Evolutionary conservation across 2,888 invertebrate genomes (phyloP).

Genomic region (Dolichopus griseipennis): DNA sequence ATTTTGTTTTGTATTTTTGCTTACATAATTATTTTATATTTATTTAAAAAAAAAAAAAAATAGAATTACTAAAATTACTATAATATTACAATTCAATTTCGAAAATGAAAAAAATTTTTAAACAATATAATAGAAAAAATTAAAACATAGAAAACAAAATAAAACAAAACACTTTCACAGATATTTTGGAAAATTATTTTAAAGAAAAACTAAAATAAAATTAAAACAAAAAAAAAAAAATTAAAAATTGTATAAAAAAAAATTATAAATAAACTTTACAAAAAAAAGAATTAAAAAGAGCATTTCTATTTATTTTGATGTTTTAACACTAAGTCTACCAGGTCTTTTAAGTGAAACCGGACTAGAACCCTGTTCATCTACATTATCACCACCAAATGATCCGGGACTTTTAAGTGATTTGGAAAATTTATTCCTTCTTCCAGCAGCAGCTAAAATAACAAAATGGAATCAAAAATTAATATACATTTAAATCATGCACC

Average conservation of each 20-base stretch:
- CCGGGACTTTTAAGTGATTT: conserved; percentile 32
- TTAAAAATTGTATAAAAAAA: neutral
- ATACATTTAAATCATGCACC: no score
- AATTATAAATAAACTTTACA: neutral
- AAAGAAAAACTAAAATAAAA: neutral
- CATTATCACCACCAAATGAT: conserved; percentile 33
- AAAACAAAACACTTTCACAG: neutral
- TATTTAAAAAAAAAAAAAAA: no score
- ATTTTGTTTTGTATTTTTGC: no score
- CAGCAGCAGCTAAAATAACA: conserved; percentile 4
- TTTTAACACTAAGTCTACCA: conserved; percentile 35
- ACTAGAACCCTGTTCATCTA: conserved; percentile 28
- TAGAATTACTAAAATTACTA: no score
- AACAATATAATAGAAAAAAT: no score
- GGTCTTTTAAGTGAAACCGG: conserved; percentile 30
- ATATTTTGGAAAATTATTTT: neutral
- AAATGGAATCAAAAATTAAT: neutral
- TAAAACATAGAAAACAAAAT: neutral
- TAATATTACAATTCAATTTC: no score
- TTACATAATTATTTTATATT: no score
- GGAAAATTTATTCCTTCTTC: conserved; percentile 33
- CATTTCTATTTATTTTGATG: neutral
- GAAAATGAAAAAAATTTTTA: no score
- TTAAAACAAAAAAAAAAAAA: neutral
- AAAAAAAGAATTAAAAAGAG: neutral